Percentiles rank a stretch among this genome's conserved stretches.
Conservation (phyloP, 2,113 vertebrate species). For the Gallinago media region DNA sequence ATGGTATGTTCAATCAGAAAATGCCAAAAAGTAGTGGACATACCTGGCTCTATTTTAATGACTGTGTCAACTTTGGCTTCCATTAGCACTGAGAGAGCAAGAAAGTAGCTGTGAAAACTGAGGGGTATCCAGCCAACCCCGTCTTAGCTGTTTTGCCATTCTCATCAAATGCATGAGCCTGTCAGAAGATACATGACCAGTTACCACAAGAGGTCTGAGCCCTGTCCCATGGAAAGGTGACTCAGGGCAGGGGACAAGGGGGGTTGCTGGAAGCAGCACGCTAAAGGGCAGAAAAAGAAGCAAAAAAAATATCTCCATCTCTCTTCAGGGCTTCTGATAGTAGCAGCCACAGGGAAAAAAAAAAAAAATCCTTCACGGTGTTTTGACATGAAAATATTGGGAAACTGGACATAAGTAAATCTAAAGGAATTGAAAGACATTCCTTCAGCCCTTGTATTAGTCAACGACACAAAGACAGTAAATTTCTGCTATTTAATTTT, state of each 20-base stretch:
- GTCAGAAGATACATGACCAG: not conserved
- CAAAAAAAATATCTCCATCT: fast-evolving
- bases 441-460: not conserved
- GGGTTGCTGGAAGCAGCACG: not conserved
- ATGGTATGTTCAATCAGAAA: not conserved
- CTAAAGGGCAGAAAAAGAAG: not conserved
- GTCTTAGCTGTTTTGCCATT: not conserved
- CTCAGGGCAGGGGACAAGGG: no score
- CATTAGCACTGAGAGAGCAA: not conserved
- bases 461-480: not conserved
- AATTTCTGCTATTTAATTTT: conserved; percentile 1
- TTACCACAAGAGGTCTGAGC: not conserved
- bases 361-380: not conserved
- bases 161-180: not conserved
- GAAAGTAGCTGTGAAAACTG: not conserved
- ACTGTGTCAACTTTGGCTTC: not conserved
- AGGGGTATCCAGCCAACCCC: not conserved
- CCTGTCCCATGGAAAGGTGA: not conserved
- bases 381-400: not conserved
- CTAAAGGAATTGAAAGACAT: not conserved
- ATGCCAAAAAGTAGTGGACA: not conserved
- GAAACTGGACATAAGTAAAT: not conserved
- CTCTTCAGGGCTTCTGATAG: not conserved
- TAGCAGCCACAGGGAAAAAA: not conserved
- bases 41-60: not conserved